Conservation (phyloP, 92 coral and sea anemone species). For the Plumapathes pennacea region DNA sequence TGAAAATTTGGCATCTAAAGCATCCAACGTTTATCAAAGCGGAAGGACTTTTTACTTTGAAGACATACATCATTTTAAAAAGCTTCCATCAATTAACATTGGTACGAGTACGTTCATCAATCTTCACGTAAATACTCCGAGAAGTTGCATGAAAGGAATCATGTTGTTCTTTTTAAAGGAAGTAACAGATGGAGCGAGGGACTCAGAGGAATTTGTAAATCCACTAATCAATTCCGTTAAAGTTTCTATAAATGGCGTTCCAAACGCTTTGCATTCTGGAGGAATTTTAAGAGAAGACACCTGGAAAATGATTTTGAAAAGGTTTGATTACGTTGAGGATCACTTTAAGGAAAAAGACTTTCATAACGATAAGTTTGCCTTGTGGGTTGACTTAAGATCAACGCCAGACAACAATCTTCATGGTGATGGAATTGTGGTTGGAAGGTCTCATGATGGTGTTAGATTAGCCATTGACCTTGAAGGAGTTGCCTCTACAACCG, state of each 20-base stretch:
- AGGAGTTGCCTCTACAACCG: too few species aligned
- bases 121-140: not conserved
- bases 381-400: too few species aligned
- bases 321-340: too few species aligned
- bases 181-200: conserved; percentile 4
- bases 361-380: too few species aligned
- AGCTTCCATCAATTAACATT: too few species aligned
- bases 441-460: too few species aligned
- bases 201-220: conserved; percentile 11
- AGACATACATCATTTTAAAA: too few species aligned
- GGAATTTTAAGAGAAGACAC: not conserved
- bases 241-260: conserved; percentile 11
- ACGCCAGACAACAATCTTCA: too few species aligned
- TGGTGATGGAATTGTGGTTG: too few species aligned
- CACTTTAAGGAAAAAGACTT: too few species aligned
- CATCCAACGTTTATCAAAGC: not conserved
- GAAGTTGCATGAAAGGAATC: conserved; percentile 6
- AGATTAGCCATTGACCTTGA: too few species aligned
- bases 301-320: too few species aligned
- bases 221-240: conserved; percentile 5
- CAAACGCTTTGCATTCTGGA: conserved; percentile 7
- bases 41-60: conserved; percentile 2
- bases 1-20: not conserved
- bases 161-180: conserved; percentile 15
- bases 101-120: not conserved